Evolutionary conservation across 2,888 invertebrate species (phyloP), one percentile per base, ranked within the genome.

Genomic region (Cephonodes hylas): DNA sequence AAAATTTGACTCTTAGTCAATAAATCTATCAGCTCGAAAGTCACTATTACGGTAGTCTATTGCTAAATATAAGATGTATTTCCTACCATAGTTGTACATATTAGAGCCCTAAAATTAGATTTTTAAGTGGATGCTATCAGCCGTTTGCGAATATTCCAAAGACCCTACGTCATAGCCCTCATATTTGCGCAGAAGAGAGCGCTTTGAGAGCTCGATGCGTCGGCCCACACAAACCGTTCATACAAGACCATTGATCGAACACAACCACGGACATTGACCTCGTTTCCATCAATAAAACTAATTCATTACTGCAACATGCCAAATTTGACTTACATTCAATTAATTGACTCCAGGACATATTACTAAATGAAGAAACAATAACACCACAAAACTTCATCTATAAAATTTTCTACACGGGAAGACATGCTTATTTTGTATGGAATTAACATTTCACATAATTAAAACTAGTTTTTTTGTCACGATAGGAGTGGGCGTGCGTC

Each of bases 331-430:
- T n/a, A n/a, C n/a, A n/a, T n/a, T n/a, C n/a, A n/a, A n/a, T n/a
- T n/a, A n/a, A n/a, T n/a, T n/a, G n/a, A n/a, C n/a, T n/a, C n/a
- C n/a, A n/a, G n/a, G n/a, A n/a, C n/a, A n/a, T n/a, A n/a, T n/a
- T n/a, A n/a, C n/a, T n/a, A n/a, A n/a, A n/a, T n/a, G n/a, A n/a
- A n/a, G n/a, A n/a, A n/a, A n/a, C n/a, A n/a, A n/a, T n/a, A 42
- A 20, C 7, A 44, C 44, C 58, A 58, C 42, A 15, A 38, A 13
- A n/a, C 38, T 48, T 60, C 7, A n/a, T 53, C 13, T 60, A 27
- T 42, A 5, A 53, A n/a, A 38, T 42, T 42, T 59, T 42, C 18
- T 42, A 4, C 42, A 60, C 7, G 15, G 53, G 60, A 60, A 53
- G 53, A 53, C 60, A 46, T 48, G 15, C 53, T 42, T 15, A 6